Conservation (phyloP, 2,113 vertebrate species). For the Monopterus albus region DNA sequence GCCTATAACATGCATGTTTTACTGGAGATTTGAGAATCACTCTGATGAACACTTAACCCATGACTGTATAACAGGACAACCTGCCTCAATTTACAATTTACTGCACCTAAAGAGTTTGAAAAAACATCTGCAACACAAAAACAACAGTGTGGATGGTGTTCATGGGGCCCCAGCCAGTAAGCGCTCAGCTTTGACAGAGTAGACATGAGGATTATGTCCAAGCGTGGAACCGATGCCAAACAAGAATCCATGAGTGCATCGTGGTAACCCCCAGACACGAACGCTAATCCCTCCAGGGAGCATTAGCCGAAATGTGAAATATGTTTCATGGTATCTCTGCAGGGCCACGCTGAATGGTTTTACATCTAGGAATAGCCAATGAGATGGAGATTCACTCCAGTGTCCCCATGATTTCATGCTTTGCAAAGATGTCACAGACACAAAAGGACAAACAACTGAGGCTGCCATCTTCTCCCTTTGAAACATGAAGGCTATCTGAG, state of each 20-base stretch:
- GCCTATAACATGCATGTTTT: too few species aligned
- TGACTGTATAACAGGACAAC: too few species aligned
- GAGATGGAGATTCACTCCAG: constrained; percentile 63
- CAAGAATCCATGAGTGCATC: constrained; percentile 34
- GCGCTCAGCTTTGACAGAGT: constrained; percentile 12
- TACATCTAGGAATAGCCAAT: constrained; percentile 66
- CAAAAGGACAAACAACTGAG: constrained; percentile 25
- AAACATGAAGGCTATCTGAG: constrained; percentile 8
- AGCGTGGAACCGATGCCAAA: constrained; percentile 47
- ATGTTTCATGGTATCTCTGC: constrained; percentile 64
- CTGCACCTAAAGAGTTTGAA: background rate
- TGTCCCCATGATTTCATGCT: constrained; percentile 77
- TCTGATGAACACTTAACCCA: too few species aligned
- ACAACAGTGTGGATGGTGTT: constrained; percentile 28
- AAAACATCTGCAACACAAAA: background rate
- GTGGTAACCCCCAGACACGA: constrained; percentile 60
- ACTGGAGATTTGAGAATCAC: too few species aligned
- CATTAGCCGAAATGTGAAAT: constrained; percentile 45
- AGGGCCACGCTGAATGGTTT: constrained; percentile 59
- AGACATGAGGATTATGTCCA: constrained; percentile 48
- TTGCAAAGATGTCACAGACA: constrained; percentile 37
- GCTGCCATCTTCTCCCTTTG: constrained; percentile 30
- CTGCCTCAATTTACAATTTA: too few species aligned
- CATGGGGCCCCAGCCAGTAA: constrained; percentile 11
- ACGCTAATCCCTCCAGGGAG: constrained; percentile 61